A percentile compares a stretch with the other conserved stretches of the same genome.
phyloP scores from a whole-genome alignment of 2,113 vertebrate genomes.

The Zapus hudsonius region DNA sequence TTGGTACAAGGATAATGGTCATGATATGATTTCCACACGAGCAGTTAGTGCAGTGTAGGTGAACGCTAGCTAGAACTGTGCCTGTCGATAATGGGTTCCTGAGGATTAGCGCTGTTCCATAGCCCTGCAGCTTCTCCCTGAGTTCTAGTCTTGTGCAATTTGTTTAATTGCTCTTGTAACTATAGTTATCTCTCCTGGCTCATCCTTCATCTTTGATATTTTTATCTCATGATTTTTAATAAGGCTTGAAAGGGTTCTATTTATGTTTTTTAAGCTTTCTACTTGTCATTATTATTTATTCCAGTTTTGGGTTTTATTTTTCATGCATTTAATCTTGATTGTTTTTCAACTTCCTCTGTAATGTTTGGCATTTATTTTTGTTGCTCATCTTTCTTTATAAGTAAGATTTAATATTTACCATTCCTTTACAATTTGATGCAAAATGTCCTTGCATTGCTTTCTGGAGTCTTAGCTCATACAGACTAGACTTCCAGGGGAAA shows the following conservation, averaged over 20 bases:
- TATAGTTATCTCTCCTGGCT: neutral
- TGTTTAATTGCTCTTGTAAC: slow-evolving; percentile 18
- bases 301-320: neutral
- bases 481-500: neutral
- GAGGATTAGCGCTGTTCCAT: neutral
- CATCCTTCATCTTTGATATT: slow-evolving; percentile 19
- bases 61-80: neutral
- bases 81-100: neutral
- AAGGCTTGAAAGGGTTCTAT: slow-evolving; percentile 10
- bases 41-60: neutral
- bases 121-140: neutral
- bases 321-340: neutral
- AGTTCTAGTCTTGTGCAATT: neutral
- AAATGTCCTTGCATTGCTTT: neutral
- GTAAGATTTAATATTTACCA: neutral
- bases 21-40: neutral
- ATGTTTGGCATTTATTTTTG: neutral
- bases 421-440: neutral
- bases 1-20: neutral
- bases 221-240: slow-evolving; percentile 28
- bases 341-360: neutral
- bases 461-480: neutral
- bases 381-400: neutral
- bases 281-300: neutral
- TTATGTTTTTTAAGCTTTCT: slow-evolving; percentile 27